Conservation (phyloP, 2,113 vertebrate genomes). For the Cisticola juncidis region DNA sequence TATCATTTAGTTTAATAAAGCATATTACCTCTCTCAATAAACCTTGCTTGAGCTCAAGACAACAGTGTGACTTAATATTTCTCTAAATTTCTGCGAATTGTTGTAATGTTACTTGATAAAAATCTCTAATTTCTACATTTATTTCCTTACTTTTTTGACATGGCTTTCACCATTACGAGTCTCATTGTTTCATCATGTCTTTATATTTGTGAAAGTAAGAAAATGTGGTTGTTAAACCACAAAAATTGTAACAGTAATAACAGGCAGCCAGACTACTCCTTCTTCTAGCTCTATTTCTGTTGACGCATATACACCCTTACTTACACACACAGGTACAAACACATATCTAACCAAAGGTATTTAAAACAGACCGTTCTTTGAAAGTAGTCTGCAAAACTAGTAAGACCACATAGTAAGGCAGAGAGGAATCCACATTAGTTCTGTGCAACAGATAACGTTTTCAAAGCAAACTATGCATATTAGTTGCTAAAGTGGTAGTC, state of each 20-base stretch:
- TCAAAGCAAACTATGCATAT: background rate
- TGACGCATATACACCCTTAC: background rate
- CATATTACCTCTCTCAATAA: background rate
- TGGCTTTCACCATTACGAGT: background rate
- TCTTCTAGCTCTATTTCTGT: background rate
- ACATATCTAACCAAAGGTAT: background rate
- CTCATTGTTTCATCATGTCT: background rate
- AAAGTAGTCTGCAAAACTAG: background rate
- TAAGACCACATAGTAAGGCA: background rate
- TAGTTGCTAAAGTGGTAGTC: background rate
- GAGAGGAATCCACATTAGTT: background rate
- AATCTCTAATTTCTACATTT: background rate
- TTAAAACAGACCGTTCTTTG: background rate
- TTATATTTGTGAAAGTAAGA: background rate
- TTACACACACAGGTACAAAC: background rate
- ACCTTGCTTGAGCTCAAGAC: background rate
- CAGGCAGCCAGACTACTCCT: background rate
- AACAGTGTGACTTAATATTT: background rate
- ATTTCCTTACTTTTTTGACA: background rate
- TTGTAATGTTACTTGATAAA: background rate
- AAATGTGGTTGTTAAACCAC: conserved; percentile 4
- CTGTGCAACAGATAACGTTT: background rate
- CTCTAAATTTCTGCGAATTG: background rate
- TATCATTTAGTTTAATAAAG: background rate
- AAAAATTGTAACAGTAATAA: background rate